Conservation (phyloP, 2,113 vertebrate genomes). For the Holacanthus passer region DNA sequence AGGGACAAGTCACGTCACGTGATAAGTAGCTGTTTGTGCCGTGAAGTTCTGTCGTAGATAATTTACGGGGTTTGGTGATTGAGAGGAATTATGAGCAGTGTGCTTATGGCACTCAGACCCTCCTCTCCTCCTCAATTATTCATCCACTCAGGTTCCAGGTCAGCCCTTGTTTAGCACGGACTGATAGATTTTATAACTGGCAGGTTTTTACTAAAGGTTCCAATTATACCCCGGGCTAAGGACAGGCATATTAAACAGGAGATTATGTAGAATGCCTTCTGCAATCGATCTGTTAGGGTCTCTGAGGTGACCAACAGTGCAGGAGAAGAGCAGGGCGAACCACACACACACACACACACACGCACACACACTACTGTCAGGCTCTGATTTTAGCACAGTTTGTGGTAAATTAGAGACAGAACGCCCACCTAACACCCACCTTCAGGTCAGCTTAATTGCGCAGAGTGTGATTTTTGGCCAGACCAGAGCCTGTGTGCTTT, state of each 20-base stretch:
- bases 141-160: conserved; percentile 55
- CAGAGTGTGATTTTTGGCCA: conserved; percentile 21
- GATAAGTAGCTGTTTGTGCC: conserved; percentile 40
- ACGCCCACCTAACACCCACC: conserved; percentile 16
- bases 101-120: conserved; percentile 20
- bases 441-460: conserved; percentile 20
- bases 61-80: conserved; percentile 52
- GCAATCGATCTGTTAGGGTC: conserved; percentile 50
- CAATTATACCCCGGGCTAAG: conserved; percentile 36
- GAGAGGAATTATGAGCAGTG: conserved; percentile 48
- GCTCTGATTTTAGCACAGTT: conserved; percentile 2
- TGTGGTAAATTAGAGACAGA: conserved; percentile 24
- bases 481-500: background rate
- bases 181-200: conserved; percentile 66
- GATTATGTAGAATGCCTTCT: conserved; percentile 52
- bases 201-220: conserved; percentile 60
- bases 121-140: conserved; percentile 51
- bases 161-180: conserved; percentile 58
- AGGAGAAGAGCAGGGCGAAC: background rate
- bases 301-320: conserved; percentile 39
- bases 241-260: conserved; percentile 58
- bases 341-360: conserved; percentile 3
- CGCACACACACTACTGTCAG: conserved; percentile 20
- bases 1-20: conserved; percentile 37
- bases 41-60: conserved; percentile 33